phyloP scores from a whole-genome alignment of 92 coral and sea anemone genomes.

The Desmophyllum pertusum region DNA sequence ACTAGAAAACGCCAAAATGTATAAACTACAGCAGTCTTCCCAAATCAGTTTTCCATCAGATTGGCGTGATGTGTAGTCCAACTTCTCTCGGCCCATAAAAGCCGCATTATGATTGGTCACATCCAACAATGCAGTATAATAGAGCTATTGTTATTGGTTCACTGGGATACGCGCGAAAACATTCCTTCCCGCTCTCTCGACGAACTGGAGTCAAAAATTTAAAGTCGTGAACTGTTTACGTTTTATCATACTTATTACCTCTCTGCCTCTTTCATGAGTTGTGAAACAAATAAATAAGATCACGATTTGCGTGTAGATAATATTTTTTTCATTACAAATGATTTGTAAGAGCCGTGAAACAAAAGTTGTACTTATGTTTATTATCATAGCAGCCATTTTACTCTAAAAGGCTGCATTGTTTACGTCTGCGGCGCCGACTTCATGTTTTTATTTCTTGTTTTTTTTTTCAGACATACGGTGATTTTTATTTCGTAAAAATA shows the following conservation, averaged over 20 bases:
- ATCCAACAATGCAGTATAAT: not conserved
- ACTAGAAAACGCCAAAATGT: not conserved
- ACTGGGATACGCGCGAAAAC: slow-evolving; percentile 61
- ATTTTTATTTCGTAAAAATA: not conserved
- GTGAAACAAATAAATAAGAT: not conserved
- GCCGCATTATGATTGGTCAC: slow-evolving; percentile 48
- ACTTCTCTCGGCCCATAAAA: slow-evolving; percentile 31
- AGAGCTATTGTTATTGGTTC: slow-evolving; percentile 34
- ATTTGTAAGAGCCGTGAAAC: not conserved
- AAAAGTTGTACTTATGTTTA: not conserved
- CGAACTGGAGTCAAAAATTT: not conserved
- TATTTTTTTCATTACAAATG: not conserved
- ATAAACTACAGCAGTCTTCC: not conserved
- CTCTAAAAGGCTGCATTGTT: not conserved
- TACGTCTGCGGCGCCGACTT: not conserved
- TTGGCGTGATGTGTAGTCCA: slow-evolving; percentile 12
- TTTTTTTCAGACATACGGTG: not conserved
- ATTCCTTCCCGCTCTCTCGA: slow-evolving; percentile 11
- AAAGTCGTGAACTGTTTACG: not conserved
- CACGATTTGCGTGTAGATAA: not conserved
- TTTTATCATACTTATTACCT: not conserved
- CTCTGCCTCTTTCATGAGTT: not conserved
- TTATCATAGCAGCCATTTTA: not conserved
- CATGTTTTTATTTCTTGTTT: not conserved
- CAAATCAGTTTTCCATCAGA: not conserved